Conservation (phyloP, 1,140 invertebrate genomes). For the Cryptotermes secundus region DNA sequence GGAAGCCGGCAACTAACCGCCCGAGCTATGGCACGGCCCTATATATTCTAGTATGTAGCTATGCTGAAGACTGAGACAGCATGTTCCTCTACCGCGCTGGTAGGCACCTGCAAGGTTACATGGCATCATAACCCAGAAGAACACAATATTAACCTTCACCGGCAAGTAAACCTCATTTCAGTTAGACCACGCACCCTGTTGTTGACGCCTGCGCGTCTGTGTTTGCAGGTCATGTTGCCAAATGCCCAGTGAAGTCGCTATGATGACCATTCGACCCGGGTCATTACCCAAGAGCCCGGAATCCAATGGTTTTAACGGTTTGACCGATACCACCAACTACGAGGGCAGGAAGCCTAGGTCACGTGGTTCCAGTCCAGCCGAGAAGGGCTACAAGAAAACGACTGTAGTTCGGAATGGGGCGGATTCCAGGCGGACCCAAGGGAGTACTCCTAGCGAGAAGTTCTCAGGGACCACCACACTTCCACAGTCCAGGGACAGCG, state of each 20-base stretch:
- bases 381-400: neutral
- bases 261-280: conserved; percentile 15
- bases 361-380: conserved; percentile 5
- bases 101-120: too few species aligned
- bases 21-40: too few species aligned
- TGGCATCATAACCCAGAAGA: neutral
- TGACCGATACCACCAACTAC: neutral
- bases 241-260: neutral
- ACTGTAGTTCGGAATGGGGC: neutral
- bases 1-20: too few species aligned
- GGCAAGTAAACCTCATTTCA: neutral
- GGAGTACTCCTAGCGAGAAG: neutral
- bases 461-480: conserved; percentile 17
- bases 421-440: neutral
- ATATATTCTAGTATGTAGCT: too few species aligned
- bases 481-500: conserved; percentile 21
- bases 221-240: neutral
- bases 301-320: neutral
- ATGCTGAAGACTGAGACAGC: too few species aligned
- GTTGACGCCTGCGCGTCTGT: too few species aligned
- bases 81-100: too few species aligned
- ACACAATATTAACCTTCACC: neutral
- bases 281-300: conserved; percentile 17
- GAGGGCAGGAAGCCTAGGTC: neutral
- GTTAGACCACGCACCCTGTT: too few species aligned